Base-by-base conservation (phyloP, 1,140 invertebrate genomes). In the Formica selysi region DNA sequence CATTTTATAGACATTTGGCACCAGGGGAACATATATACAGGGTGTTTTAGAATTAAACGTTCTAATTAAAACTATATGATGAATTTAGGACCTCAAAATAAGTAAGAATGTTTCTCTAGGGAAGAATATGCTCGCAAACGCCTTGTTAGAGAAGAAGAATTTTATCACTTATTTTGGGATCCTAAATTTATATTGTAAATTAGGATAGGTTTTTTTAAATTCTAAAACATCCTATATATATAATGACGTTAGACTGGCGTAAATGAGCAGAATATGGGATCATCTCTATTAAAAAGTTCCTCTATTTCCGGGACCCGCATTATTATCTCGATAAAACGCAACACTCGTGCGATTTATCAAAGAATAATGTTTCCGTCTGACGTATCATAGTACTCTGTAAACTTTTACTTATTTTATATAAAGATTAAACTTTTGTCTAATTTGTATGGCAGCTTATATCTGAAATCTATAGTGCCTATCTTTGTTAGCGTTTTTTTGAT, bases 331-430 rank as follows among this genome's bases (percentile, higher is more conserved):
- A 22, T 16, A 65, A 65, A 32, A 65, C 10, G n/a, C 7, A 29
- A 78, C 61, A 51, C 29, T 19, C 76, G 41, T n/a, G 62, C 48
- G 22, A 81, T 41, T 41, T 71, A 71, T 81, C 48, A 51, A 22
- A 3, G 7, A 36, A 78, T 54, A 26, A 44, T 16, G 13, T 78
- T n/a, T 65, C 19, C 26, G 6, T 57, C 41, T 16, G n/a, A 51
- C 13, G 8, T 36, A 51, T n/a, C 22, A 36, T 76, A 57, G 19
- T 13, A 4, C 16, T 32, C 3, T 11, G 22, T 13, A 41, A 76
- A 41, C 16, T 76, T 41, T 16, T 2, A 38, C 26, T 76, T 76
- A 26, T 26, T 19, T 0, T 7, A 38, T 6, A 0, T 29, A 29
- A 29, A 38, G 19, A 19, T 76, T 32, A 41, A 76, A 41, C 8